phyloP scores from a whole-genome alignment of 1,140 invertebrate genomes.

The Drosophila erecta region DNA sequence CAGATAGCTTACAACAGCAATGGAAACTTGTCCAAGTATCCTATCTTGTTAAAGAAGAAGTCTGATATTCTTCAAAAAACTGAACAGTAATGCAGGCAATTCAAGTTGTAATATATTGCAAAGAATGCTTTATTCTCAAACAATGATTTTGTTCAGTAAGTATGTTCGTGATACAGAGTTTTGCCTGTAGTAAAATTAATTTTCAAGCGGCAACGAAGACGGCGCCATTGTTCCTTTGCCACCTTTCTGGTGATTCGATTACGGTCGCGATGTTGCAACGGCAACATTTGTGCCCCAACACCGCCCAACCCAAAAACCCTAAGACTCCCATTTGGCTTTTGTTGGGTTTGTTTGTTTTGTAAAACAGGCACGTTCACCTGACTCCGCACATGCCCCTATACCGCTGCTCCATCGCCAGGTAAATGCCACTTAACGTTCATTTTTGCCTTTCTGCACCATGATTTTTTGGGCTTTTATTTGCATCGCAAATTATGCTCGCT shows the following conservation, averaged over 20 bases:
- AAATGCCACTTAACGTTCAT: slow-evolving; percentile 74
- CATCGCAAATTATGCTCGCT: slow-evolving; percentile 69
- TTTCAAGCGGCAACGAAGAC: slow-evolving; percentile 26
- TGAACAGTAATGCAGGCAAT: too few species aligned
- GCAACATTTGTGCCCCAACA: slow-evolving; percentile 58
- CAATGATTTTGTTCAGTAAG: not conserved
- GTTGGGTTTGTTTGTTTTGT: slow-evolving; percentile 73
- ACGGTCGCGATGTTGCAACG: slow-evolving; percentile 59
- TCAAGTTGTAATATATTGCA: too few species aligned
- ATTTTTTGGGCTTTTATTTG: slow-evolving; percentile 73
- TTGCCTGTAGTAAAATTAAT: slow-evolving; percentile 46
- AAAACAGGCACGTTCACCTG: slow-evolving; percentile 71
- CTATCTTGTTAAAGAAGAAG: too few species aligned
- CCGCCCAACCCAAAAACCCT: slow-evolving; percentile 14
- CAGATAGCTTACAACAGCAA: slow-evolving; percentile 2
- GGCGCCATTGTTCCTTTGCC: slow-evolving; percentile 55
- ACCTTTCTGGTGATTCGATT: slow-evolving; percentile 71
- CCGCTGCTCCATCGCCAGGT: slow-evolving; percentile 36
- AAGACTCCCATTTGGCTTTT: slow-evolving; percentile 11
- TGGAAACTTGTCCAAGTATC: not conserved
- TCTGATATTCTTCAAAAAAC: too few species aligned
- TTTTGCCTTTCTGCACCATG: slow-evolving; percentile 56
- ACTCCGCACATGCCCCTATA: not conserved
- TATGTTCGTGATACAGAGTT: not conserved
- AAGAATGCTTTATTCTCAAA: too few species aligned